Evolutionary conservation across 2,113 vertebrate genomes (phyloP).

Genomic region (Macrotis lagotis): DNA sequence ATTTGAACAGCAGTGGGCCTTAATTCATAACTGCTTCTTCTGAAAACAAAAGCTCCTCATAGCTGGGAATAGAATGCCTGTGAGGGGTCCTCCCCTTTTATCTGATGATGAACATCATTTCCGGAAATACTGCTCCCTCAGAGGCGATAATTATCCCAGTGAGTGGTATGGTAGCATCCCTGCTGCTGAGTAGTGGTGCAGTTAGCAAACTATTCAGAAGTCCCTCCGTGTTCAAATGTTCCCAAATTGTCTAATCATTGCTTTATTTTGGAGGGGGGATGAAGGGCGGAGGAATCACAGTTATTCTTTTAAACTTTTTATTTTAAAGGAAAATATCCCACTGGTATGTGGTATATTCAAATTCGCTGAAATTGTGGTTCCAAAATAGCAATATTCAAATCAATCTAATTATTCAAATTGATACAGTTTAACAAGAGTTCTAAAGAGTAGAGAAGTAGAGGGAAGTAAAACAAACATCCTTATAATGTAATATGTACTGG

Average conservation of each 20-base stretch:
- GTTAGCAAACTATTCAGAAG: conserved; percentile 45
- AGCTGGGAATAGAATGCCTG: conserved; percentile 51
- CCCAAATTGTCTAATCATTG: conserved; percentile 53
- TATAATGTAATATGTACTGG: not conserved
- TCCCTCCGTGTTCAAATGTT: not conserved
- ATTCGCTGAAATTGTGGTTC: conserved; percentile 19
- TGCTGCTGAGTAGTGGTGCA: not conserved
- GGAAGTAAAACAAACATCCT: not conserved
- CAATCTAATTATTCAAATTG: conserved; percentile 39
- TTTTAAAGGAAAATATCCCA: conserved; percentile 28
- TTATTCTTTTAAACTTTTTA: conserved; percentile 36
- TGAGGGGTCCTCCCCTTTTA: conserved; percentile 46
- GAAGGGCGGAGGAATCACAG: conserved; percentile 3
- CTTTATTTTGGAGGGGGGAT: conserved; percentile 40
- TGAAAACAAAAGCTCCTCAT: conserved; percentile 65
- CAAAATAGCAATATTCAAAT: conserved; percentile 48
- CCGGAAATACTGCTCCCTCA: conserved; percentile 47
- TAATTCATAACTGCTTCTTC: conserved; percentile 76
- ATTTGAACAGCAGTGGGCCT: conserved; percentile 76
- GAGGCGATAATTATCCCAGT: conserved; percentile 71
- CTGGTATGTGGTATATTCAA: not conserved
- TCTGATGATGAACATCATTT: conserved; percentile 68
- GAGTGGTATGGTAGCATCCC: conserved; percentile 12
- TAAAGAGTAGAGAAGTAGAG: not conserved
- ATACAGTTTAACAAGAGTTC: not conserved